Evolutionary conservation across 2,888 invertebrate species (phyloP).

Genomic region (Papilio protenor): DNA sequence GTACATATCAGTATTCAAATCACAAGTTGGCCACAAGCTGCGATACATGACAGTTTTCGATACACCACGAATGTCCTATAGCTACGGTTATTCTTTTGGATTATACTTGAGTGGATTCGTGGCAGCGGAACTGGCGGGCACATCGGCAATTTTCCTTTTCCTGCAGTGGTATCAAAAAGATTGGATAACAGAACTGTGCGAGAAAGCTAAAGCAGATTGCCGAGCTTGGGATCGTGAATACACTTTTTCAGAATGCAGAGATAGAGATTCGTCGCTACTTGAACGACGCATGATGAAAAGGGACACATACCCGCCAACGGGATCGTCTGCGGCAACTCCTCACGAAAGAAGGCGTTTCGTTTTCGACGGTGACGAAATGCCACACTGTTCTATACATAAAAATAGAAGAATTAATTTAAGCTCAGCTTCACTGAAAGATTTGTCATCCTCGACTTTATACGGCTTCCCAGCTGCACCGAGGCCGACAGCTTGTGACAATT

Average conservation of each 20-base stretch:
- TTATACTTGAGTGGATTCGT: constrained; percentile 93
- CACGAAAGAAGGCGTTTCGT: constrained; percentile 86
- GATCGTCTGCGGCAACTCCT: constrained; percentile 78
- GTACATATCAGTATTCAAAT: constrained; percentile 96
- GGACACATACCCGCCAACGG: constrained; percentile 75
- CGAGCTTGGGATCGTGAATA: constrained; percentile 82
- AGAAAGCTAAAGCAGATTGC: constrained; percentile 79
- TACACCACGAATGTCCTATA: constrained; percentile 92
- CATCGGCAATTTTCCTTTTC: constrained; percentile 94
- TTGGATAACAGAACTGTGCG: constrained; percentile 82
- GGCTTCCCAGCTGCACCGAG: constrained; percentile 87
- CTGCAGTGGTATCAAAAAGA: constrained; percentile 91
- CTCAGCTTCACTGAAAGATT: constrained; percentile 85
- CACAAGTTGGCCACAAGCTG: constrained; percentile 94
- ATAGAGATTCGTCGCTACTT: constrained; percentile 73
- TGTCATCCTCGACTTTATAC: constrained; percentile 83
- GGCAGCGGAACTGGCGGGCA: constrained; percentile 93
- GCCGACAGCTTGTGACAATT: constrained; percentile 85
- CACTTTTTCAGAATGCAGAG: constrained; percentile 78
- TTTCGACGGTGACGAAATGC: constrained; percentile 85
- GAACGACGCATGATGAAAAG: constrained; percentile 79
- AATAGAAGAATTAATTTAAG: constrained; percentile 79
- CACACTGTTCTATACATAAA: constrained; percentile 85
- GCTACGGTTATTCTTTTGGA: constrained; percentile 95
- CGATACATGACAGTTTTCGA: constrained; percentile 91